Evolutionary conservation across 2,113 vertebrate species (phyloP).

Genomic region (Dicaeum eximium): DNA sequence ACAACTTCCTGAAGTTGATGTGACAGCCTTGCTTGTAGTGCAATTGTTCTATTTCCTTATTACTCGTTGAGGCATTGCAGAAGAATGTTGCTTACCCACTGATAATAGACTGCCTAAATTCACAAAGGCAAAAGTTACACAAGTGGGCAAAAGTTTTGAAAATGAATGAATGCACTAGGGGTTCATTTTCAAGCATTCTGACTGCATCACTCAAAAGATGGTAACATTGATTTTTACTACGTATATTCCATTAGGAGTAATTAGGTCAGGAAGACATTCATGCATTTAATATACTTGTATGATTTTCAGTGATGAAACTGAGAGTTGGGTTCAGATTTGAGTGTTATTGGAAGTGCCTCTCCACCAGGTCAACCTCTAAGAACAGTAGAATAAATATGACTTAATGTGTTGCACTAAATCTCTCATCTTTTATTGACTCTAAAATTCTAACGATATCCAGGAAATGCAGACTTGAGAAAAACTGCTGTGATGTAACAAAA

Average conservation of each 20-base stretch:
- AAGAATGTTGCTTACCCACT: background rate
- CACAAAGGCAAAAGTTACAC: background rate
- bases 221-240: conserved; percentile 43
- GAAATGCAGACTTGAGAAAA: conserved; percentile 16
- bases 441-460: conserved; percentile 33
- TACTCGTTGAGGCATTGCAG: background rate
- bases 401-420: conserved; percentile 20
- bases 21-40: background rate
- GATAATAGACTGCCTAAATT: background rate
- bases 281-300: background rate
- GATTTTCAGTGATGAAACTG: conserved; percentile 26
- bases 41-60: background rate
- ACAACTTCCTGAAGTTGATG: background rate
- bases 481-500: background rate
- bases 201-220: background rate
- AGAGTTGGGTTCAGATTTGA: background rate
- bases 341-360: conserved; percentile 7
- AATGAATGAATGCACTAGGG: background rate
- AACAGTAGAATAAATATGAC: background rate
- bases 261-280: conserved; percentile 32
- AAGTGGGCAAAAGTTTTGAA: background rate
- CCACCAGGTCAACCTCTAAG: background rate
- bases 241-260: conserved; percentile 21
- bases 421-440: conserved; percentile 9
- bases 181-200: background rate